Evolutionary conservation across 2,113 vertebrate genomes (phyloP), one percentile per base, ranked within the genome.

Genomic region (Odocoileus hemionus): DNA sequence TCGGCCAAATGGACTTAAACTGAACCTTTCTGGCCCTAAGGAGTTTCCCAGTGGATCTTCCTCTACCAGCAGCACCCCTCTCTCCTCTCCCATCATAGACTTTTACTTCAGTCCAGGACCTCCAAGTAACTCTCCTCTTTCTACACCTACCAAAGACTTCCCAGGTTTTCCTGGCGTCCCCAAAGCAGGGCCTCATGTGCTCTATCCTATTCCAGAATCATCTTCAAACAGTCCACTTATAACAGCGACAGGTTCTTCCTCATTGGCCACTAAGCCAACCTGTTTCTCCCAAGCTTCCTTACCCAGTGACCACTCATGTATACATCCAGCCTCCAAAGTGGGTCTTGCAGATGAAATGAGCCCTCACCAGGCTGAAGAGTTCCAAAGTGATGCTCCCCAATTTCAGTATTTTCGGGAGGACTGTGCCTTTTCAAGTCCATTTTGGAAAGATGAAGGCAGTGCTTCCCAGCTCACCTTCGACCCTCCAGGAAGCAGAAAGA

Each of bases 1-100:
- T 67, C 99, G 99, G 98, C 99, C 99, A 80, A 99, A 99, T 54
- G 99, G 99, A n/a, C 99, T 99, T 82, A 99, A 99, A 94, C 98
- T 99, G 97, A 99, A 98, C 57, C 98, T 99, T 43, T 98, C 99
- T 78, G 98, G 98, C 15, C 96, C 99, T 88, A 98, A 98, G 90
- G 99, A 99, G 47, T 98, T 98, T 61, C 99, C 99, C 91, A 99
- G 99, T 67, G 98, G 98, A 26, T 97, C 99, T 33, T 98, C 99
- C 50, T 99, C 99, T 5, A 92, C 97, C 82, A 97, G 98, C 92
- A 99, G 95, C 94, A 99, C 99, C 93, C 99, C 99, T 0, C 98
- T 99, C n/a, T 99, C 99, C 0, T 99, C 99, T 55, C 99, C 99
- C 94, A 98, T 99, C 64, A 98, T 99, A 85, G 99, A 99, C 96